phyloP scores from a whole-genome alignment of 2,797 vertebrate genomes.

The Brotula barbata region DNA sequence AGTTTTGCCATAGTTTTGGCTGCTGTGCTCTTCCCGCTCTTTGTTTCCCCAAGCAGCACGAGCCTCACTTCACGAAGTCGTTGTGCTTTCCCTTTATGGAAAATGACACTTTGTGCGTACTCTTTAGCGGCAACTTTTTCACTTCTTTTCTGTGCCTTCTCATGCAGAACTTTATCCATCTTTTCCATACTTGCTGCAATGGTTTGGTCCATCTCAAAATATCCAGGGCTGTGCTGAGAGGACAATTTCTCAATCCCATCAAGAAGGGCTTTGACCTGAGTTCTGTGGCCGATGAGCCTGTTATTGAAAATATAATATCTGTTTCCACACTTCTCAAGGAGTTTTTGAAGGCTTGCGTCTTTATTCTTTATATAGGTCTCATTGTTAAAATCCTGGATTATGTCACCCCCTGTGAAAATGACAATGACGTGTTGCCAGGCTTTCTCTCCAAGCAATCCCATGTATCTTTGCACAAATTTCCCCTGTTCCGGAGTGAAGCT shows the following conservation, averaged over 20 bases:
- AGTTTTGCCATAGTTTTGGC: constrained; percentile 1
- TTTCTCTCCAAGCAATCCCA: not conserved
- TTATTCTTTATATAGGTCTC: not conserved
- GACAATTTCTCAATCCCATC: not conserved
- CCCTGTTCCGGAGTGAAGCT: not conserved
- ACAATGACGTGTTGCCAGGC: not conserved
- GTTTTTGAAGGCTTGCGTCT: not conserved
- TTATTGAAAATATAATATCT: constrained; percentile 1
- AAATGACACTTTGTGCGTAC: not conserved
- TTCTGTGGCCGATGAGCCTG: not conserved
- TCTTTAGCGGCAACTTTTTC: not conserved
- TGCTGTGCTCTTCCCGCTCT: not conserved
- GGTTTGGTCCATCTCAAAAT: not conserved
- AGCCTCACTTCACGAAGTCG: not conserved
- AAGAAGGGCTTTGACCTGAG: not conserved
- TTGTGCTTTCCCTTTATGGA: not conserved
- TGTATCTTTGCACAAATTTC: not conserved
- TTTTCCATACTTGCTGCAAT: not conserved
- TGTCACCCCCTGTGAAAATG: not conserved
- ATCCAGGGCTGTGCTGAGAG: not conserved
- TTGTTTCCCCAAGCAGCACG: not conserved
- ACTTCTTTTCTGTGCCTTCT: not conserved
- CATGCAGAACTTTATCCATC: not conserved
- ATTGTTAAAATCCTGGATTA: not conserved
- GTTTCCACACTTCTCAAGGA: not conserved